Conservation (phyloP, 64 coral and sea anemone genomes). For the Trachythela sp. region DNA sequence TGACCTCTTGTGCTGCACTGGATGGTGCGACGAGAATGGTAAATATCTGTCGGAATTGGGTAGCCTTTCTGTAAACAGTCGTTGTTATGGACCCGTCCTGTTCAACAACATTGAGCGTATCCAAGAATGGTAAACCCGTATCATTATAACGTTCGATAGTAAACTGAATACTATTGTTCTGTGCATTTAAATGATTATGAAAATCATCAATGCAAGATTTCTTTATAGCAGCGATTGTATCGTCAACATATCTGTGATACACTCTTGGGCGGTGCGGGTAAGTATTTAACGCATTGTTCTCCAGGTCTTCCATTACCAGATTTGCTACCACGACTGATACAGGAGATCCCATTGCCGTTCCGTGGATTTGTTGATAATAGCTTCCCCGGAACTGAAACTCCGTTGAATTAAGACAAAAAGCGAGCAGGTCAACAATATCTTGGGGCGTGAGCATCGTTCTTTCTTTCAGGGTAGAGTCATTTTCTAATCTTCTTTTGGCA, state of each 20-base stretch:
- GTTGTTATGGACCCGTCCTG: constrained; percentile 31
- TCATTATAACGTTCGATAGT: constrained; percentile 37
- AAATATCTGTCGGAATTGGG: constrained; percentile 44
- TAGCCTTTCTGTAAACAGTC: constrained; percentile 48
- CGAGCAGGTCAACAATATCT: background rate
- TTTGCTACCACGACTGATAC: constrained; percentile 41
- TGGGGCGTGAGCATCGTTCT: background rate
- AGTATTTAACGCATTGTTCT: constrained; percentile 24
- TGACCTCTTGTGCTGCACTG: too few relatives aligned
- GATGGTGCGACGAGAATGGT: background rate
- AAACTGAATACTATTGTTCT: background rate
- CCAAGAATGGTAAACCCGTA: constrained; percentile 17
- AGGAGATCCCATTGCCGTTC: constrained; percentile 36
- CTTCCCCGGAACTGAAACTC: constrained; percentile 26
- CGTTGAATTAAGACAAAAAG: constrained; percentile 10
- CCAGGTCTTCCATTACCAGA: constrained; percentile 35
- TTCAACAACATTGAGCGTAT: background rate
- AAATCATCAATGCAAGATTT: background rate
- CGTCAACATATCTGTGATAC: constrained; percentile 44
- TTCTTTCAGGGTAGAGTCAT: background rate
- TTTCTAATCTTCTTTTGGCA: background rate
- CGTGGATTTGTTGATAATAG: constrained; percentile 22
- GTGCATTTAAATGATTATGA: background rate
- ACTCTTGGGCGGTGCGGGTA: background rate
- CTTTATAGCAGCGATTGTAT: constrained; percentile 25